These are phyloP conservation scores for Xanthorhoe spadicearia DNA, from an alignment of 2,888 invertebrate species.

Conservation along the genomic window DNA sequence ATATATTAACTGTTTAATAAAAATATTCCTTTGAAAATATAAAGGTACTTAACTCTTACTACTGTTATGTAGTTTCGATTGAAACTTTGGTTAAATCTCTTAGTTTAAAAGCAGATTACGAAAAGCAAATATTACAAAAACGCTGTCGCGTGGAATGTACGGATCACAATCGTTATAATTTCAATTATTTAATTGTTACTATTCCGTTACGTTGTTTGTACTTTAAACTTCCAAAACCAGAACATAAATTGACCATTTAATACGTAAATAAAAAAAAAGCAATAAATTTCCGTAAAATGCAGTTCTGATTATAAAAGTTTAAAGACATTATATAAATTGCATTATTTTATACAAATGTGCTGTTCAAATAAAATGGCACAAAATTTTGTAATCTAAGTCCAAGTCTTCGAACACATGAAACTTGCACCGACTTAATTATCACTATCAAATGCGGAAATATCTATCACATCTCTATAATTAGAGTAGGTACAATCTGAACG, in stretches of 20 bases:
- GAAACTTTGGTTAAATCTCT: constrained; percentile 51
- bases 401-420: constrained; percentile 39
- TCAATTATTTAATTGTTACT: constrained; percentile 32
- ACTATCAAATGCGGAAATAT: constrained; percentile 43
- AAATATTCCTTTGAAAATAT: constrained; percentile 65
- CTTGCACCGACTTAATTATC: constrained; percentile 41
- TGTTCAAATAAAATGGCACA: constrained; percentile 76
- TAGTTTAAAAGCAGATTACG: constrained; percentile 41
- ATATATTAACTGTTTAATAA: constrained; percentile 70
- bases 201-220: constrained; percentile 31
- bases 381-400: constrained; percentile 67
- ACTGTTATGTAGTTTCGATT: constrained; percentile 55
- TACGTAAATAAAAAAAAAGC: background rate
- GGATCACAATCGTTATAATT: constrained; percentile 62
- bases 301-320: background rate
- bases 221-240: background rate
- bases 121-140: constrained; percentile 28
- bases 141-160: constrained; percentile 64
- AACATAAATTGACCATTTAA: background rate
- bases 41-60: constrained; percentile 52
- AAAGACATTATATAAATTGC: background rate
- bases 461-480: constrained; percentile 41
- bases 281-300: background rate
- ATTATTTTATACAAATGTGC: constrained; percentile 57
- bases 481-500: constrained; percentile 20